phyloP scores from a whole-genome alignment of 1,140 invertebrate genomes.

The Watersipora subatra region DNA sequence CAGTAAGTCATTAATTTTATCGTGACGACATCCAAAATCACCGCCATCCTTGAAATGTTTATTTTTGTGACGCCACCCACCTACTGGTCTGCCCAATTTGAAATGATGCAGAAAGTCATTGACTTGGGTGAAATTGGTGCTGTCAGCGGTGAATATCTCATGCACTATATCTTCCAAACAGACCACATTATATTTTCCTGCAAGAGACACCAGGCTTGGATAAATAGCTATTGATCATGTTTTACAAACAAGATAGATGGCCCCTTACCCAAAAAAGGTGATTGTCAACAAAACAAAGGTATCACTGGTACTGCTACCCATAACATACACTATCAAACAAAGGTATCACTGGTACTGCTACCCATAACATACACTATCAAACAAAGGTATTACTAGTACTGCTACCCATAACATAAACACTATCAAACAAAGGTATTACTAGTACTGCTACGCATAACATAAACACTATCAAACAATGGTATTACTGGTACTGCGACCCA shows the following conservation, averaged over 20 bases:
- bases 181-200: constrained; percentile 63
- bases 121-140: constrained; percentile 80
- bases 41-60: constrained; percentile 98
- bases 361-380: background rate
- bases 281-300: background rate
- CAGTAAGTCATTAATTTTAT: constrained; percentile 87
- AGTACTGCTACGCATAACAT: background rate
- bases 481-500: too few species aligned
- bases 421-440: background rate
- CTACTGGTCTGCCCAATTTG: constrained; percentile 95
- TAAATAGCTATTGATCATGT: too few species aligned
- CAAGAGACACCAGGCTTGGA: too few species aligned
- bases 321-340: background rate
- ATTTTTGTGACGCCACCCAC: constrained; percentile 97
- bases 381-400: background rate
- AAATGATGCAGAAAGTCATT: constrained; percentile 99
- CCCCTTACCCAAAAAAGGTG: background rate
- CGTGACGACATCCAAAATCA: constrained; percentile 95
- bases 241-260: too few species aligned
- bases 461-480: background rate
- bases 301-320: background rate
- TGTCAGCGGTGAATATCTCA: constrained; percentile 80
- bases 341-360: background rate
- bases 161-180: constrained; percentile 98
- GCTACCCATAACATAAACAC: background rate